Evolutionary conservation across 2,888 invertebrate species (phyloP).

Genomic region (Protula sp.): DNA sequence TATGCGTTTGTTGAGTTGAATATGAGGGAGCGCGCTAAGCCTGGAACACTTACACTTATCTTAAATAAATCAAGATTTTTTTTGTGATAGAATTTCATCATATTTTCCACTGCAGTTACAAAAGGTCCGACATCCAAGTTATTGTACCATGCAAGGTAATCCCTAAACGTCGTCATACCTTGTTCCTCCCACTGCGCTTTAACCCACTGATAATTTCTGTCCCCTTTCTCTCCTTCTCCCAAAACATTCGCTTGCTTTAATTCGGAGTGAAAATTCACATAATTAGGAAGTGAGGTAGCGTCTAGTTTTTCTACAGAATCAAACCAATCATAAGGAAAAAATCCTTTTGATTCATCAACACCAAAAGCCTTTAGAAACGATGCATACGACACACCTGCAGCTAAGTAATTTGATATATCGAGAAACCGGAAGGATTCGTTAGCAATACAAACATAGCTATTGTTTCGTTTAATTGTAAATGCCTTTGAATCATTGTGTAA

Average conservation of each 20-base stretch:
- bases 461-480: background rate
- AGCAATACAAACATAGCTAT: background rate
- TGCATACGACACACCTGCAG: background rate
- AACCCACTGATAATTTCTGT: background rate
- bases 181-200: constrained; percentile 13
- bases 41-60: constrained; percentile 22
- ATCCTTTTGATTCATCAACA: background rate
- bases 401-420: background rate
- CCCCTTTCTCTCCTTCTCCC: background rate
- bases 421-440: background rate
- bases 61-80: constrained; percentile 25
- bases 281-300: background rate
- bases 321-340: background rate
- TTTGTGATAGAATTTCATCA: constrained; percentile 18
- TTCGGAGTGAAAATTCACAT: background rate
- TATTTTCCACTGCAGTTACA: constrained; percentile 19
- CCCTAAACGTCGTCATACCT: constrained; percentile 19
- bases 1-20: constrained; percentile 17
- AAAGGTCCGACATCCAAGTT: constrained; percentile 23
- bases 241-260: background rate
- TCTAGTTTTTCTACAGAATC: background rate
- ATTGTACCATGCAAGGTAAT: constrained; percentile 28
- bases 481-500: background rate
- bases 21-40: constrained; percentile 16
- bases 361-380: background rate